Percentiles rank a stretch among this genome's conserved stretches.
These are phyloP conservation scores for Crioceris asparagi DNA, from an alignment of 2,888 invertebrate genomes.

Conservation along the genomic window DNA sequence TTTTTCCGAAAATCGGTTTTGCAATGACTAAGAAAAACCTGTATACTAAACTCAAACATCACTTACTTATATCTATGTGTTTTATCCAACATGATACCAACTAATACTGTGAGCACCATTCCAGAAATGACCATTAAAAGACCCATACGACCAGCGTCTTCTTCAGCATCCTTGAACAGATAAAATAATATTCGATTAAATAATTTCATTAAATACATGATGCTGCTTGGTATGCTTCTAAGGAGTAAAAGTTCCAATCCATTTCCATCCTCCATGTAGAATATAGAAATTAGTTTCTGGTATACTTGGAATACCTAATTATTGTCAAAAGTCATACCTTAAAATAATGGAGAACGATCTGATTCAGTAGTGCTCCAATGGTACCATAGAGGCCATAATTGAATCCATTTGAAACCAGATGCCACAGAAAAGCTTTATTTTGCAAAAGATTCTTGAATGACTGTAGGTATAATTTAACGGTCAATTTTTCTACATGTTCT, in stretches of 20 bases:
- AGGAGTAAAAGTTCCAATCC: too few relatives aligned
- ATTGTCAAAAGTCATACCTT: too few relatives aligned
- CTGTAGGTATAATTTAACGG: conserved; percentile 46
- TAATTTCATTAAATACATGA: too few relatives aligned
- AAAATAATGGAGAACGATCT: conserved; percentile 71
- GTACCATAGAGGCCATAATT: conserved; percentile 94
- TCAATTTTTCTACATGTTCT: conserved; percentile 39
- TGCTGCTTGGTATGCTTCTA: too few relatives aligned
- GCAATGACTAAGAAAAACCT: too few relatives aligned
- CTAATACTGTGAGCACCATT: conserved; percentile 80
- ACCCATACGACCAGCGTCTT: conserved; percentile 81
- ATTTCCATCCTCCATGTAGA: too few relatives aligned
- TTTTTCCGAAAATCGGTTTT: too few relatives aligned
- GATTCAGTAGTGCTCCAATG: conserved; percentile 84
- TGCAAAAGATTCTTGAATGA: conserved; percentile 64
- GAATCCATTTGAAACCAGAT: conserved; percentile 77
- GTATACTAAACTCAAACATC: not conserved
- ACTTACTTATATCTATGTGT: conserved; percentile 81
- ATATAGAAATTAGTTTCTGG: too few relatives aligned
- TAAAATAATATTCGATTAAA: too few relatives aligned
- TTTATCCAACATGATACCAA: conserved; percentile 84
- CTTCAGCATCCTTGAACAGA: conserved; percentile 52
- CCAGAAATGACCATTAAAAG: conserved; percentile 84
- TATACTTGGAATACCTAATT: too few relatives aligned
- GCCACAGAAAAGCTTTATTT: conserved; percentile 68